These are phyloP conservation scores for Phodopus roborovskii DNA, from an alignment of 2,113 vertebrate genomes.

Conservation along the genomic window DNA sequence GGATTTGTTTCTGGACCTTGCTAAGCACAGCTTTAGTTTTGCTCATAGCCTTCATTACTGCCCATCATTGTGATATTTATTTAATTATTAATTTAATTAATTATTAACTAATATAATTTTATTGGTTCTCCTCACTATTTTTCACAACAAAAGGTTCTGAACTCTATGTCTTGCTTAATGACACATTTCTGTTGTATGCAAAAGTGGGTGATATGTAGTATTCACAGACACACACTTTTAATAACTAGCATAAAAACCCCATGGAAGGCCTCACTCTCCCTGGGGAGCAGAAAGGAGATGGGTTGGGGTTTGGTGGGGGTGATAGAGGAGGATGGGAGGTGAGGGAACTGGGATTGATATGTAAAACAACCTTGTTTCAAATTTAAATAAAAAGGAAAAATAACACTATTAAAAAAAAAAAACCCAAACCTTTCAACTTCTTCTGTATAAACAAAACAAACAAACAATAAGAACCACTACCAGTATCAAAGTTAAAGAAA, in stretches of 20 bases:
- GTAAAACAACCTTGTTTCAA: too few species aligned
- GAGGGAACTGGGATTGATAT: too few species aligned
- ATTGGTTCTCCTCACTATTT: neutral
- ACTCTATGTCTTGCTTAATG: neutral
- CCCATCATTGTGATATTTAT: neutral
- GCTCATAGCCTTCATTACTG: neutral
- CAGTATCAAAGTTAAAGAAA: conserved; percentile 33
- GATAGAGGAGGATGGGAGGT: too few species aligned
- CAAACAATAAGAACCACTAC: neutral
- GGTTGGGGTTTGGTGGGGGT: too few species aligned
- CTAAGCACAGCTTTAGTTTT: neutral
- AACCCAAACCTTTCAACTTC: too few species aligned
- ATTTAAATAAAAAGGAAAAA: too few species aligned
- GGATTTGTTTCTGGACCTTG: neutral
- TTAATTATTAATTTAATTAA: neutral
- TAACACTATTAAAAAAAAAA: too few species aligned
- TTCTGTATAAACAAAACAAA: too few species aligned
- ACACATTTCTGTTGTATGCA: neutral
- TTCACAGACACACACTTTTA: neutral
- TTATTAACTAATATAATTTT: too few species aligned
- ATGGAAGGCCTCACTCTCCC: too few species aligned
- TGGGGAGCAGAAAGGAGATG: too few species aligned
- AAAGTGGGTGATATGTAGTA: neutral
- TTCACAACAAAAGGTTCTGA: neutral
- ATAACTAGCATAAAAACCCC: neutral